Conservation (phyloP, 92 coral and sea anemone species). For the Umimayanthus kanabou region DNA sequence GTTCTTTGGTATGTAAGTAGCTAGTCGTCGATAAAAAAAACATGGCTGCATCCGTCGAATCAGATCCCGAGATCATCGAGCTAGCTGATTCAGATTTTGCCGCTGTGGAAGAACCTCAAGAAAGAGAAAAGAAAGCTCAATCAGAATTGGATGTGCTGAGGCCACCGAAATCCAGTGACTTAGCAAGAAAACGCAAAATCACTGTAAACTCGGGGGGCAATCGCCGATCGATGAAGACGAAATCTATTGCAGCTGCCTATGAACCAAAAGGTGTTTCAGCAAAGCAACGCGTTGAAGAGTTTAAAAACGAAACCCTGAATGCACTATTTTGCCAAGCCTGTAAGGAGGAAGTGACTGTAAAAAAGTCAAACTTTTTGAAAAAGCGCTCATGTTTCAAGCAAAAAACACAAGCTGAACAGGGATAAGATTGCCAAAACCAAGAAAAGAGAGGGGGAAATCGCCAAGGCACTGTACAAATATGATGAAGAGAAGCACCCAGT, state of each 20-base stretch:
- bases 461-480: slow-evolving; percentile 46
- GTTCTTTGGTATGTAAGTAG: no score
- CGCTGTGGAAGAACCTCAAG: no score
- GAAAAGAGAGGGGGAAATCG: slow-evolving; percentile 39
- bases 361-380: not conserved
- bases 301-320: not conserved
- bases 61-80: no score
- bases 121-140: no score
- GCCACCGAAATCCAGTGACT: not conserved
- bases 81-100: no score
- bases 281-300: not conserved
- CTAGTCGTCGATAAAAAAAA: no score
- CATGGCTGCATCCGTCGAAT: no score
- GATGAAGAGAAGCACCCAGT: slow-evolving; percentile 42
- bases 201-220: not conserved
- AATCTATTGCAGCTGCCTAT: not conserved
- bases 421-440: slow-evolving; percentile 44
- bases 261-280: slow-evolving; percentile 5
- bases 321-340: not conserved
- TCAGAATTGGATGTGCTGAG: not conserved
- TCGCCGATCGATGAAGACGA: not conserved
- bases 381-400: not conserved
- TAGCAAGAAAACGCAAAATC: not conserved
- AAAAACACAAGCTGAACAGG: not conserved
- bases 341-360: not conserved